These are phyloP conservation scores for Uropetala carovei DNA, from an alignment of 2,888 invertebrate genomes.

Conservation along the genomic window DNA sequence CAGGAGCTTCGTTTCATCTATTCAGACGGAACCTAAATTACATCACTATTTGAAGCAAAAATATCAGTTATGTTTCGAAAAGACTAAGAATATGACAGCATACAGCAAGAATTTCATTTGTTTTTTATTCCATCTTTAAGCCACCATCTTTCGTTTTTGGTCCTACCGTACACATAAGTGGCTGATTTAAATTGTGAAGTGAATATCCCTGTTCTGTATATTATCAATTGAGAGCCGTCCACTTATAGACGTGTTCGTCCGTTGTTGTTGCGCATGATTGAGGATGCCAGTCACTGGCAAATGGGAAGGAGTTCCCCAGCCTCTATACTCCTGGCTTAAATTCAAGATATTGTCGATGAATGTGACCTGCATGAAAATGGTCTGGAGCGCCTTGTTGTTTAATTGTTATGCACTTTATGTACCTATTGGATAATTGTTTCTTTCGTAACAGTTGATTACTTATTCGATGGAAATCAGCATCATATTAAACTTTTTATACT, in stretches of 20 bases:
- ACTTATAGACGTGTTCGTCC: neutral
- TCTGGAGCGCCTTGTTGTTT: neutral
- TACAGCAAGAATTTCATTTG: neutral
- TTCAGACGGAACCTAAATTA: neutral
- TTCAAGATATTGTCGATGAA: neutral
- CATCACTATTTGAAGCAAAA: neutral
- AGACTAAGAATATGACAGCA: too few relatives aligned
- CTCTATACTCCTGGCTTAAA: neutral
- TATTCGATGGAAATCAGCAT: neutral
- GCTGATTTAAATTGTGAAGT: neutral
- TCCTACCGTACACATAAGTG: slow-evolving; percentile 7
- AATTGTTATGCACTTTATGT: neutral
- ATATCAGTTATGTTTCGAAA: neutral
- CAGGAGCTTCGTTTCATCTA: neutral
- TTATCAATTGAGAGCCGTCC: slow-evolving; percentile 41
- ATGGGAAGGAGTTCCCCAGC: neutral
- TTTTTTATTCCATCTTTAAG: neutral
- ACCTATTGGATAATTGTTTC: neutral
- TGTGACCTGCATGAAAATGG: neutral
- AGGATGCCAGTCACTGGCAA: slow-evolving; percentile 13
- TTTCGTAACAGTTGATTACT: neutral
- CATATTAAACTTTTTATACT: slow-evolving; percentile 22
- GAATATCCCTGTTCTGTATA: neutral
- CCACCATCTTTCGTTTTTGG: neutral
- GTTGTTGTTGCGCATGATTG: slow-evolving; percentile 46